A percentile compares a stretch with the other conserved stretches of the same genome.
Evolutionary conservation across 37 sponge, comb jelly and placozoan genomes (phyloP).

Genomic region (Haliclona indistincta): DNA sequence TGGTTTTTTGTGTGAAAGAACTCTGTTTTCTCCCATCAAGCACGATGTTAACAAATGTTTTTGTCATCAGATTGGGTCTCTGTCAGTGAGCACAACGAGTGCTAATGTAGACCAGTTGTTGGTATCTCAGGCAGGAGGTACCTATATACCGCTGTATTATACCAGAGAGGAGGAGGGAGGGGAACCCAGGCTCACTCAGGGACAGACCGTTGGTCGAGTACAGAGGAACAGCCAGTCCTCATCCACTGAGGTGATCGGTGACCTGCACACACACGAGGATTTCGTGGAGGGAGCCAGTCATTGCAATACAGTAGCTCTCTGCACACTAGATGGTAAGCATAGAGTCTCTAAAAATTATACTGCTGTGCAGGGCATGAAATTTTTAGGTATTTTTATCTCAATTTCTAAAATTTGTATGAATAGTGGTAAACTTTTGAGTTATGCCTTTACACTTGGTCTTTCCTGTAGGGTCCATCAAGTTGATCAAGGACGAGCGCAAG

Average conservation of each 20-base stretch:
- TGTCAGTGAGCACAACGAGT: slow-evolving; percentile 32
- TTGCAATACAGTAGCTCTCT: slow-evolving; percentile 40
- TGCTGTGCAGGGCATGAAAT: no score
- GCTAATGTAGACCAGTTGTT: slow-evolving; percentile 40
- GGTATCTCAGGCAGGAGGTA: slow-evolving; percentile 81
- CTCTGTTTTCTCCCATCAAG: not conserved
- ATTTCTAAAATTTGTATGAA: no score
- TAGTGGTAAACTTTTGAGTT: not conserved
- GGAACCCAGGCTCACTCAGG: not conserved
- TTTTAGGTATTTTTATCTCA: no score
- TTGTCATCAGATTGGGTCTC: slow-evolving; percentile 65
- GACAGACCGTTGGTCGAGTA: slow-evolving; percentile 24
- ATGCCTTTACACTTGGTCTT: not conserved
- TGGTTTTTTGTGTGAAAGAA: not conserved
- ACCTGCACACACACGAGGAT: not conserved
- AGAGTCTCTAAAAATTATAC: no score
- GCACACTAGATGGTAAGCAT: slow-evolving; percentile 70
- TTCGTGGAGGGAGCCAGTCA: not conserved
- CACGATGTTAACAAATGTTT: not conserved
- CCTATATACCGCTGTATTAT: slow-evolving; percentile 50
- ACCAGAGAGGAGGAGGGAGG: not conserved
- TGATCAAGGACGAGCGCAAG: slow-evolving; percentile 43
- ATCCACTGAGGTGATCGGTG: slow-evolving; percentile 58
- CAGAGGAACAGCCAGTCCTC: slow-evolving; percentile 42
- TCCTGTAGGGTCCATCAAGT: slow-evolving; percentile 36